phyloP scores from a whole-genome alignment of 2,113 vertebrate species.

The Zootoca vivipara region DNA sequence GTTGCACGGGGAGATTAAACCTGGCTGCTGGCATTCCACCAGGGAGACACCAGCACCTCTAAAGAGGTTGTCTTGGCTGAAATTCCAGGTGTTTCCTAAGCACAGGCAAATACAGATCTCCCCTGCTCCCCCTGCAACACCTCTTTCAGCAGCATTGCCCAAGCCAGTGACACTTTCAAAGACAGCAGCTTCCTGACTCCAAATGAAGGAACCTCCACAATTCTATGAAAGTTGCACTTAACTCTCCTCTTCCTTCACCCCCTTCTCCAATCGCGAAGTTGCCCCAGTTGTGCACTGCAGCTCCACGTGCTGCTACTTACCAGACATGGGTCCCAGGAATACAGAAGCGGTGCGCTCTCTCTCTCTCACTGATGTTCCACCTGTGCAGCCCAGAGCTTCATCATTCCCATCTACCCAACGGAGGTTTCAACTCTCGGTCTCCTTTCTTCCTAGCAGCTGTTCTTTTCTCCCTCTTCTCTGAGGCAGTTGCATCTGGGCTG shows the following conservation, averaged over 20 bases:
- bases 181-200: no score
- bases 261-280: no score
- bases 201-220: not conserved
- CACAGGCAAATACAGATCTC: not conserved
- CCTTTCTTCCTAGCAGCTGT: not conserved
- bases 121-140: not conserved
- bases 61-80: not conserved
- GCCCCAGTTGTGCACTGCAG: not conserved
- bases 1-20: not conserved
- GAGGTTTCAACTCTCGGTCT: not conserved
- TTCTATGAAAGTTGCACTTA: not conserved
- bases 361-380: no score
- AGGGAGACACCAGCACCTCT: not conserved
- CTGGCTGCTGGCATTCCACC: not conserved
- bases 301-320: conserved; percentile 22
- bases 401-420: not conserved
- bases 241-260: no score
- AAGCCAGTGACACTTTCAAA: not conserved
- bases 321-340: conserved; percentile 31
- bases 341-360: accelerated
- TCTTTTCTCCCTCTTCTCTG: not conserved
- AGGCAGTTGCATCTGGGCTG: not conserved
- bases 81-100: not conserved
- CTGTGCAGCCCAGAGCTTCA: not conserved
- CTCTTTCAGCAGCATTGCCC: not conserved